Percentiles rank a stretch among this genome's conserved stretches.
Evolutionary conservation across 2,888 invertebrate genomes (phyloP).

Genomic region (Brenthis hecate): DNA sequence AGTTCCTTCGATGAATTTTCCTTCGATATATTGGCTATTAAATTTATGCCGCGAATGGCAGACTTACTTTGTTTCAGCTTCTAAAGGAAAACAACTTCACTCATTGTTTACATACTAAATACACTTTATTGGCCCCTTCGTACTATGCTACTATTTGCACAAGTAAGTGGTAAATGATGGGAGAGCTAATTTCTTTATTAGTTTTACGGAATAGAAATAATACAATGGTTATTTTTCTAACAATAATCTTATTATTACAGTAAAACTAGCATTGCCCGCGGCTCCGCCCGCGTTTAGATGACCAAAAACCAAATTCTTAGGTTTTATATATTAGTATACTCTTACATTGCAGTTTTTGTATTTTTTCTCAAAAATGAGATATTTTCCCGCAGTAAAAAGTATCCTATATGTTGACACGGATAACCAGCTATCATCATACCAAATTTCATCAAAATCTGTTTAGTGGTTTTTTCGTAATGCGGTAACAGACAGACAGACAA

Average conservation of each 20-base stretch:
- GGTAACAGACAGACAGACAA: too few species aligned
- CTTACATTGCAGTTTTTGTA: too few species aligned
- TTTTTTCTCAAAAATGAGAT: too few species aligned
- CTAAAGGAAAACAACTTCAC: constrained; percentile 53
- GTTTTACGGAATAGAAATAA: constrained; percentile 13
- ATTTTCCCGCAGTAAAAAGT: too few species aligned
- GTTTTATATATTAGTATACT: too few species aligned
- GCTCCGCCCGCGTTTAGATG: too few species aligned
- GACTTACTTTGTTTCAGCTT: constrained; percentile 7
- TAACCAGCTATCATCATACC: too few species aligned
- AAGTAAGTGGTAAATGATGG: constrained; percentile 49
- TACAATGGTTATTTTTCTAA: not conserved
- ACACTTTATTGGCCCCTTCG: constrained; percentile 45
- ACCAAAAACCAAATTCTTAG: too few species aligned
- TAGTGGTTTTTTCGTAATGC: too few species aligned
- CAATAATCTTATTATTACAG: not conserved
- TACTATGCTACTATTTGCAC: constrained; percentile 56
- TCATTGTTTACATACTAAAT: constrained; percentile 61
- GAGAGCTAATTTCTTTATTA: constrained; percentile 25
- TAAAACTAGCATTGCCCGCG: too few species aligned
- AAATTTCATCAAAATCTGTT: too few species aligned
- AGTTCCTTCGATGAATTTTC: not conserved
- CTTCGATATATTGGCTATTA: not conserved
- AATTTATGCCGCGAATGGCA: not conserved
- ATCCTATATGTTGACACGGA: too few species aligned